Base-by-base conservation (phyloP, 2,888 invertebrate genomes). In the Mycalesis mineus region DNA sequence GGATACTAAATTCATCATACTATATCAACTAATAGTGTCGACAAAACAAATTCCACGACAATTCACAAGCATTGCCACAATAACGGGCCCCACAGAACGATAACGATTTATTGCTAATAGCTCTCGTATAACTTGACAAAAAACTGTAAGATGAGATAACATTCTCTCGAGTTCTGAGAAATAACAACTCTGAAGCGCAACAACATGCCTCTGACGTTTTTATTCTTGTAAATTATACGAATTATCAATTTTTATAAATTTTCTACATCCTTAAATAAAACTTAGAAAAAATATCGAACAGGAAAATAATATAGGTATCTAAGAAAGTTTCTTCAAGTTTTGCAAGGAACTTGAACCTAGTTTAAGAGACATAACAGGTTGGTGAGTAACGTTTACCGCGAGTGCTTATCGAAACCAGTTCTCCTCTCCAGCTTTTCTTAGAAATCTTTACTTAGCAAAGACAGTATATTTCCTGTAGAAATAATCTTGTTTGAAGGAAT, bases 341-440 rank as follows among this genome's bases (percentile, higher is more conserved):
- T 15, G 22, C 48, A 33, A n/a, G 49, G 58, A 17, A 11, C 17
- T 28, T 60, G 56, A 57, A 56, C 58, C 40, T 41, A 31, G 36
- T 8, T n/a, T 55, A 40, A 40, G 11, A 62, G 60, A 55, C 40
- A 57, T 58, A 64, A 67, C 66, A 42, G 54, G 65, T 64, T 59
- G 37, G 40, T 65, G 64, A 63, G 8, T 65, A 56, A 64, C 39
- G n/a, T 31, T 42, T 31, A 17, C 14, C 44, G 57, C 54, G 52
- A 29, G 17, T 33, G 42, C 50, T 47, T 56, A 45, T 17, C 29
- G 36, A 48, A 64, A 62, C 62, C 58, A 54, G 62, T 65, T 62
- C 51, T 28, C 50, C 28, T 62, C 51, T 28, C 50, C 37, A 44
- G 36, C 36, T 28, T 29, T 51, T 41, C 51, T 51, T 15, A 51